These are phyloP conservation scores for Lasioglossum vierecki DNA, from an alignment of 2,888 invertebrate species.

Conservation along the genomic window DNA sequence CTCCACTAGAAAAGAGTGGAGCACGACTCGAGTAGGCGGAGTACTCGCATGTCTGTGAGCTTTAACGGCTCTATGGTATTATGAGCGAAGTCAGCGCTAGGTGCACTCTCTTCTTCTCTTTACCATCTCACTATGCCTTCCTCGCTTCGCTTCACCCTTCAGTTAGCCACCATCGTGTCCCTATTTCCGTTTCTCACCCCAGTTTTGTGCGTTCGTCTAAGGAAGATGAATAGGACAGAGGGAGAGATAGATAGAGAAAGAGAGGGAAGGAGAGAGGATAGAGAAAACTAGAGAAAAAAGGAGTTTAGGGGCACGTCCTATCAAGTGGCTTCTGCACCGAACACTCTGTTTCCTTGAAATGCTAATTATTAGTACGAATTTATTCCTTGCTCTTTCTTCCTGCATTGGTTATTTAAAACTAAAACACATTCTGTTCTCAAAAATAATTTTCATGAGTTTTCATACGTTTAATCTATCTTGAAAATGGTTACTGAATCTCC, in stretches of 20 bases:
- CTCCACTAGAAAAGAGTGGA: constrained; percentile 59
- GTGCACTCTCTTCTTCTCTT: constrained; percentile 43
- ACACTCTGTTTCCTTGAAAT: background rate
- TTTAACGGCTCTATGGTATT: constrained; percentile 66
- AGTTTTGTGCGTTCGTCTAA: constrained; percentile 48
- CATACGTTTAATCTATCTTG: too few relatives aligned
- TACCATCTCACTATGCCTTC: constrained; percentile 31
- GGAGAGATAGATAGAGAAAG: background rate
- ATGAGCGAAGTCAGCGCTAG: constrained; percentile 64
- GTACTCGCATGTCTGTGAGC: constrained; percentile 61
- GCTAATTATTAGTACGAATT: background rate
- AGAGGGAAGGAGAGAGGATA: background rate
- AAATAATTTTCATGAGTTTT: too few relatives aligned
- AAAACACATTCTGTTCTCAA: background rate
- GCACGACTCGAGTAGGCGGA: constrained; percentile 55
- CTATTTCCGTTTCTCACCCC: constrained; percentile 49
- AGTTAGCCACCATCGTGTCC: constrained; percentile 30
- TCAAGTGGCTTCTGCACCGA: constrained; percentile 15
- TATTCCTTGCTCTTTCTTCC: background rate
- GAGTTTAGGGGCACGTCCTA: constrained; percentile 26
- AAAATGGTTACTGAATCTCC: too few relatives aligned
- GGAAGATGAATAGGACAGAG: constrained; percentile 4
- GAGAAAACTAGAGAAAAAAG: background rate
- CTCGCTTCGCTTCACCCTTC: constrained; percentile 20
- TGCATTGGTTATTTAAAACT: background rate